Evolutionary conservation across 2,797 vertebrate species (phyloP).

Genomic region (Bovichtus diacanthus): DNA sequence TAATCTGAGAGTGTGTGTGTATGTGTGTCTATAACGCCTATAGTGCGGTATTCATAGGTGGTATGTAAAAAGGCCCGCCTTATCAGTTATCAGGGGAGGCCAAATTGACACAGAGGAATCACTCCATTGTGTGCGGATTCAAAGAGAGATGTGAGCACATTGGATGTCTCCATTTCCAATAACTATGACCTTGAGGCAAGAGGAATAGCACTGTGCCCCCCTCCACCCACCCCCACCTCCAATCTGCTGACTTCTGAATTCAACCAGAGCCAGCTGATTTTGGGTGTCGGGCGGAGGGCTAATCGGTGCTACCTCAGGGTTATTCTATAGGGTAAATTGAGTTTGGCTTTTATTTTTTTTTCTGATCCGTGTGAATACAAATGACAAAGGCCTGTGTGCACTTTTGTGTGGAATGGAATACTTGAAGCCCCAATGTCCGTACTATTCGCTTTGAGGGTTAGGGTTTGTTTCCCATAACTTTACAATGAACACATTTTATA

Average conservation of each 20-base stretch:
- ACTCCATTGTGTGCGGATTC: slow-evolving; percentile 79
- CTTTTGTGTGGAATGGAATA: neutral
- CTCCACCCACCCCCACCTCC: slow-evolving; percentile 23
- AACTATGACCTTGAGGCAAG: slow-evolving; percentile 82
- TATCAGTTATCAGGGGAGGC: slow-evolving; percentile 79
- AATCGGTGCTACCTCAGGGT: slow-evolving; percentile 63
- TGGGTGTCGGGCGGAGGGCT: slow-evolving; percentile 46
- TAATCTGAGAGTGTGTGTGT: slow-evolving; percentile 61
- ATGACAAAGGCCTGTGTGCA: slow-evolving; percentile 37
- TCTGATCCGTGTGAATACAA: slow-evolving; percentile 32
- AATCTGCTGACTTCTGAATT: slow-evolving; percentile 80
- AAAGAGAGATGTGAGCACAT: slow-evolving; percentile 80
- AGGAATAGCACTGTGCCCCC: slow-evolving; percentile 58
- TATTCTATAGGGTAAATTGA: slow-evolving; percentile 68
- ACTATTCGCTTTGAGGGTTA: neutral
- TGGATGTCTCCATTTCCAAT: slow-evolving; percentile 85
- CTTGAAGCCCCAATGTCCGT: neutral
- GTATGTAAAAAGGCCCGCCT: slow-evolving; percentile 74
- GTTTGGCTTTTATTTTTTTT: slow-evolving; percentile 63
- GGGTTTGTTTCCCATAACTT: neutral
- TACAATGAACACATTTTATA: too few relatives aligned
- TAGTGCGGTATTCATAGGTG: slow-evolving; percentile 78
- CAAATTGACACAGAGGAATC: slow-evolving; percentile 82
- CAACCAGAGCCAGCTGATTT: slow-evolving; percentile 69
- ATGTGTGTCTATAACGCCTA: slow-evolving; percentile 54